Base-by-base conservation (phyloP, 2,888 invertebrate species). In the Lottia scabra region DNA sequence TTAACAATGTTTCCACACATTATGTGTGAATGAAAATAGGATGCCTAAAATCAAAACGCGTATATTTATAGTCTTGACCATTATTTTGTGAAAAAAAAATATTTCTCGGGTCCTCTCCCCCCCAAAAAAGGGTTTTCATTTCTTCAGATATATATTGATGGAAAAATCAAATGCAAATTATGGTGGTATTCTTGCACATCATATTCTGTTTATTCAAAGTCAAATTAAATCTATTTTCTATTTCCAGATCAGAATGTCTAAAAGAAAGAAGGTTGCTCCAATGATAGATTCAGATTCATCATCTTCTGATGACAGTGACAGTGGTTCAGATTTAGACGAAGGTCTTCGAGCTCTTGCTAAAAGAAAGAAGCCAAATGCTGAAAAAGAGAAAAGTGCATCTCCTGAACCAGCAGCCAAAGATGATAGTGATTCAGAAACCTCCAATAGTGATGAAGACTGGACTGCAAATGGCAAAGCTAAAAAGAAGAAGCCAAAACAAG, bases 401-500 rank as follows among this genome's bases (percentile, higher is more conserved):
- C 56, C 75, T 68, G 71, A 70, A 73, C 73, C 77, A 45, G 71
- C 74, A 68, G 77, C 75, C 65, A 72, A 77, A 38, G 78, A 80
- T 75, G 85, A 83, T 69, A 85, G 85, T 15, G 87, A 86, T 27
- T 86, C 87, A 5, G 85, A 85, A 64, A 87, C 88, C 6, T 88
- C 87, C 26, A 85, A 86, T 64, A 88, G 87, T 81, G 89, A 88
- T 82, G 87, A 84, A 75, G 88, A 89, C 87, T 88, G 88, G 88
- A 86, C 84, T 65, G 81, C 81, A 64, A 84, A 84, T 80, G 87
- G 87, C 2, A 85, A 85, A 75, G 75, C 76, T 62, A 79, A 76
- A 12, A 87, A 87, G 72, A 78, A 78, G 66, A 81, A 83, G 77
- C 72, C 77, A 38, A 76, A 82, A 15, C 77, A 74, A 16, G 87